Evolutionary conservation across 2,113 vertebrate genomes (phyloP), one percentile per base, ranked within the genome.

Genomic region (Raphicerus campestris): DNA sequence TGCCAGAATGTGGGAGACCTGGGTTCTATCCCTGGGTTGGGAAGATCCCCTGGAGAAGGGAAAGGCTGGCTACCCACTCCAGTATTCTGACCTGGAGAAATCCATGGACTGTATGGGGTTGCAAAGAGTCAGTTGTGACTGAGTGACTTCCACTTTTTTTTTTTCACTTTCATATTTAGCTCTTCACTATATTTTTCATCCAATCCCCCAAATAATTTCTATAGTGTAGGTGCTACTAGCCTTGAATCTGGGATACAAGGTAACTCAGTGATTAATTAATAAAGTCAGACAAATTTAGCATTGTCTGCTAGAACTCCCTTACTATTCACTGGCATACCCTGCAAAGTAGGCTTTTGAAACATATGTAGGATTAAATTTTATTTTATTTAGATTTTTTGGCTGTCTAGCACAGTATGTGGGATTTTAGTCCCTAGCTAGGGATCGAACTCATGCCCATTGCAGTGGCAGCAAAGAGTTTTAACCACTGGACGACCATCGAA

Each of bases 231-330:
- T 51, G 9, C 9, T 28, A 22, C 20, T 56, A 85, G 26, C 2
- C 5, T 30, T 80, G 3, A 8, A 39, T 75, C 14, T 61, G 19
- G 49, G 24, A 60, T 45, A 42, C 7, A 84, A 70, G 1, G 42
- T 32, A 85, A 88, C 35, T 75, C 32, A 88, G 28, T 35, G 35
- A 60, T 96, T 55, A 47, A 81, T 47, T 81, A 63, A 82, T 19
- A 58, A 35, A 49, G 47, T 60, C 19, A 56, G n/a, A 88, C 22
- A 60, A 85, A 60, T 70, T 15, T 20, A 80, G 10, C 11, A 15
- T 90, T 87, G 63, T 85, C n/a, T 94, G 35, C n/a, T 70, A 55
- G 6, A 87, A 84, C 89, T 87, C 0, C 14, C 42, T 92, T 87
- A 14, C 22, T 70, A 42, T 94, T 88, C 73, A 87, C 8, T 45